phyloP scores from a whole-genome alignment of 2,113 vertebrate genomes.

The Recurvirostra avosetta region DNA sequence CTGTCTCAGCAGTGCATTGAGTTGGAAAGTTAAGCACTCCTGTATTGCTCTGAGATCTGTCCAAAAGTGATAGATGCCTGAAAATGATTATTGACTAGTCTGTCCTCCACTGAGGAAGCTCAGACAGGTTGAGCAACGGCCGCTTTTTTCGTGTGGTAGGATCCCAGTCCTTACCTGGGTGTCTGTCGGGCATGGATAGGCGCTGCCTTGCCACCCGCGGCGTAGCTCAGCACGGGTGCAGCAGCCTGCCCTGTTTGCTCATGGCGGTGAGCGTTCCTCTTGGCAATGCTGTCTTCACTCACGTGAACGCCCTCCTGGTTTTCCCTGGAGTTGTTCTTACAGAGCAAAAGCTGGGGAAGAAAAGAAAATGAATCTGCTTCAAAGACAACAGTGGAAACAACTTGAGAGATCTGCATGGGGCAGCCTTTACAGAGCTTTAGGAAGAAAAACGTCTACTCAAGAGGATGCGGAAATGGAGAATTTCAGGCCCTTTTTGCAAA shows the following conservation, averaged over 20 bases:
- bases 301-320: not conserved
- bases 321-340: not conserved
- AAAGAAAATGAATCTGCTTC: not conserved
- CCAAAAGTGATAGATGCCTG: not conserved
- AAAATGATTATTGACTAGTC: not conserved
- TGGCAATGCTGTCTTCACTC: fast-evolving
- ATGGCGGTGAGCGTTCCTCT: fast-evolving
- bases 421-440: not conserved
- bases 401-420: not conserved
- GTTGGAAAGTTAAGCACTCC: not conserved
- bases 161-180: not conserved
- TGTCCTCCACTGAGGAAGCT: not conserved
- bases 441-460: not conserved
- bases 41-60: not conserved
- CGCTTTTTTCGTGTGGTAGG: not conserved
- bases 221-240: fast-evolving
- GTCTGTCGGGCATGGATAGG: fast-evolving
- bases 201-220: not conserved
- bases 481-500: not conserved
- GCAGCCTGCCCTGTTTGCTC: not conserved
- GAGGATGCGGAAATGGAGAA: constrained; percentile 4
- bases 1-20: fast-evolving
- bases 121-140: not conserved
- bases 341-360: not conserved
- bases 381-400: not conserved